Evolutionary conservation across 2,113 vertebrate species (phyloP).

Genomic region (Microcebus jonahi): DNA sequence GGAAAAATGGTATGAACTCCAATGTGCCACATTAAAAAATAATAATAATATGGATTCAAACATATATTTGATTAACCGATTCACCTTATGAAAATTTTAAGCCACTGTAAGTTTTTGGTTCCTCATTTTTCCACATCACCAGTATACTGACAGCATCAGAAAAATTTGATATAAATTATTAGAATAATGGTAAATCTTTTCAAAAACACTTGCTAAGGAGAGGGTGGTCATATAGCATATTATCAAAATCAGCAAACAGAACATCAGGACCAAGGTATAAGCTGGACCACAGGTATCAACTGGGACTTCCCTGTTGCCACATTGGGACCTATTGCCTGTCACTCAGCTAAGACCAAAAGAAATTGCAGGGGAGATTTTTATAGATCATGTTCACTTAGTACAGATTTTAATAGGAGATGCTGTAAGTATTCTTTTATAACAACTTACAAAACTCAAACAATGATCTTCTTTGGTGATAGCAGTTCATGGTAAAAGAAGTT

Average conservation of each 20-base stretch:
- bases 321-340: rapidly evolving
- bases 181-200: not conserved
- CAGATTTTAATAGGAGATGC: not conserved
- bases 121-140: not conserved
- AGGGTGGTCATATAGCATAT: not conserved
- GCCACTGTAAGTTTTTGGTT: not conserved
- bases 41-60: not conserved
- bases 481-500: not conserved
- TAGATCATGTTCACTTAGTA: not conserved
- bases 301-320: rapidly evolving
- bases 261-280: not conserved
- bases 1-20: too few species aligned
- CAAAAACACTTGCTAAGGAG: not conserved
- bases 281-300: not conserved
- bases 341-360: not conserved
- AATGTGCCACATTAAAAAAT: not conserved
- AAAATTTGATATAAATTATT: not conserved
- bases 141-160: not conserved
- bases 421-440: not conserved
- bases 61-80: not conserved
- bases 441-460: not conserved
- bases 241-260: not conserved
- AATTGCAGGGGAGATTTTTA: not conserved
- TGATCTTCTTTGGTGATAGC: not conserved
- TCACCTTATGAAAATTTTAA: not conserved